These are phyloP conservation scores for Didymodactylos carnosus DNA, from an alignment of 2,888 invertebrate species.

Conservation along the genomic window DNA sequence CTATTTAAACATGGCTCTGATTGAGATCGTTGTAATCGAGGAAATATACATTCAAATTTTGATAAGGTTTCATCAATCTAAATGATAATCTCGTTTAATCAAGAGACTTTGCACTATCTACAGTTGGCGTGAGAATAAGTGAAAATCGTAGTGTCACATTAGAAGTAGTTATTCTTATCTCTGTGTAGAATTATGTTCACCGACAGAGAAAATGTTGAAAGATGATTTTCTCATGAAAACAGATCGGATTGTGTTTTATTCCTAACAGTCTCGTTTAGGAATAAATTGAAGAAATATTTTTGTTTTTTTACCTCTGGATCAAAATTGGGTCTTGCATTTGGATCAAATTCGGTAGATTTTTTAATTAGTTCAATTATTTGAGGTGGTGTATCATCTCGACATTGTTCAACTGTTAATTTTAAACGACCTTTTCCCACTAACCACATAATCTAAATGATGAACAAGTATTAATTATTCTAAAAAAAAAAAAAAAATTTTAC, in stretches of 20 bases:
- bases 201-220: too few relatives aligned
- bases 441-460: neutral
- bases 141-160: too few relatives aligned
- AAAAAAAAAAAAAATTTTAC: neutral
- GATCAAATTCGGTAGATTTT: neutral
- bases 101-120: too few relatives aligned
- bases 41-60: conserved; percentile 1
- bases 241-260: too few relatives aligned
- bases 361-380: neutral
- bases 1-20: neutral
- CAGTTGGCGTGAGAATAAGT: too few relatives aligned
- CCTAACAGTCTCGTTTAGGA: too few relatives aligned
- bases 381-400: conserved; percentile 7
- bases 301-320: neutral
- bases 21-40: neutral
- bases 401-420: conserved; percentile 3
- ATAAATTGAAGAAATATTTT: too few relatives aligned
- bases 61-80: neutral
- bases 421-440: conserved; percentile 7
- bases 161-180: too few relatives aligned
- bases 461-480: neutral
- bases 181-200: too few relatives aligned
- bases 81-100: too few relatives aligned
- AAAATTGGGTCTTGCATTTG: conserved; percentile 3
- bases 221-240: too few relatives aligned